Evolutionary conservation across 2,797 vertebrate species (phyloP).

Genomic region (Neopelma chrysocephalum): DNA sequence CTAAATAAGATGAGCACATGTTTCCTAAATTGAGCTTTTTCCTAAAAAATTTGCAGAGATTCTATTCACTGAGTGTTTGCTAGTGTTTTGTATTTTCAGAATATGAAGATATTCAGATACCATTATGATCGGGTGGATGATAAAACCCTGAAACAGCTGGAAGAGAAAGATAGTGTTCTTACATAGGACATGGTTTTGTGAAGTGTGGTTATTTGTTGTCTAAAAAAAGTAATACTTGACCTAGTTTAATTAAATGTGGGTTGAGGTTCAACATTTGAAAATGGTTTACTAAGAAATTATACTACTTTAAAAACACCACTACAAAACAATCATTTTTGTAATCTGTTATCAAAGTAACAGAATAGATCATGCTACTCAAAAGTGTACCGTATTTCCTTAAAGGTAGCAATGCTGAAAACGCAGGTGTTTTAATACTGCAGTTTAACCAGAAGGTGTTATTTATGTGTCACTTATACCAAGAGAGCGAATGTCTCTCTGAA

Average conservation of each 20-base stretch:
- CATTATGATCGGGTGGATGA: not conserved
- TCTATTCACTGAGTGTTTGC: not conserved
- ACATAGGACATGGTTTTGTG: conserved; percentile 32
- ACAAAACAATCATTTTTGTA: conserved; percentile 44
- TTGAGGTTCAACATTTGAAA: conserved; percentile 65
- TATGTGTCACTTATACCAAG: not conserved
- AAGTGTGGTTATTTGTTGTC: conserved; percentile 20
- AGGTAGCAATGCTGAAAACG: not conserved
- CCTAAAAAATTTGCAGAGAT: not conserved
- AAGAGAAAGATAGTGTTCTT: not conserved
- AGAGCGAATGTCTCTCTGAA: not conserved
- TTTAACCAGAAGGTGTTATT: not conserved
- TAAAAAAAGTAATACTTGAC: conserved; percentile 62
- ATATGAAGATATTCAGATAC: not conserved
- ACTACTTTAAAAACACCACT: conserved; percentile 26
- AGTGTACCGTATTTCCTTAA: not conserved
- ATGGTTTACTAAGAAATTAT: conserved; percentile 59
- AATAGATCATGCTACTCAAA: not conserved
- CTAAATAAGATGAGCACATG: not conserved
- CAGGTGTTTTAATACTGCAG: not conserved
- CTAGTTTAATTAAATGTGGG: conserved; percentile 69
- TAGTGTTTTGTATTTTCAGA: not conserved
- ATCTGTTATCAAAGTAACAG: conserved; percentile 19
- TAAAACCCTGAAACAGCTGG: not conserved
- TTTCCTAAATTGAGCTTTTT: not conserved